phyloP scores from a whole-genome alignment of 2,113 vertebrate species.

The Phalacrocorax pelagicus region DNA sequence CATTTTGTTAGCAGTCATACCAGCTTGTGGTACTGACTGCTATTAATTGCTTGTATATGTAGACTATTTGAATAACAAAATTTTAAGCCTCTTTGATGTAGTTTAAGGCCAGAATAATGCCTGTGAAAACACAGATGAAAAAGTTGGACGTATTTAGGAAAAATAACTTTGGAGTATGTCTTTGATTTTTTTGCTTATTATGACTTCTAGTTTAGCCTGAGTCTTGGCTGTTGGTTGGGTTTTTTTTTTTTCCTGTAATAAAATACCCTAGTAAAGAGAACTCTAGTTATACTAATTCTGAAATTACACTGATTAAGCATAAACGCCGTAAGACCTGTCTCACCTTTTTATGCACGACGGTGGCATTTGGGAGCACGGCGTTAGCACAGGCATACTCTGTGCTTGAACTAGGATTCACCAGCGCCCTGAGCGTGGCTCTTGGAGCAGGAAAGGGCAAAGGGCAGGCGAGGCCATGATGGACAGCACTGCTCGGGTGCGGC shows the following conservation, averaged over 20 bases:
- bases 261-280: not conserved
- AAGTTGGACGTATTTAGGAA: not conserved
- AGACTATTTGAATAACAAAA: not conserved
- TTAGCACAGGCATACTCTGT: accelerated
- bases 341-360: accelerated
- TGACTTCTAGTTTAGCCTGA: not conserved
- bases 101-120: not conserved
- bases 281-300: not conserved
- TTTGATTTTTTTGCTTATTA: not conserved
- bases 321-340: not conserved
- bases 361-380: not conserved
- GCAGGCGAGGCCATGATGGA: accelerated
- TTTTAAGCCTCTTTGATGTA: not conserved
- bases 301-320: too few relatives aligned
- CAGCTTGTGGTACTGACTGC: not conserved
- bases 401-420: not conserved
- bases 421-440: accelerated
- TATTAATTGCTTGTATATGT: not conserved
- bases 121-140: not conserved
- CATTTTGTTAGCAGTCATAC: not conserved
- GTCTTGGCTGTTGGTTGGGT: too few relatives aligned
- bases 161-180: not conserved
- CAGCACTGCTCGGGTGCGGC: accelerated
- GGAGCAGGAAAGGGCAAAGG: not conserved
- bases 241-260: not conserved